Percentiles rank a stretch among this genome's conserved stretches.
These are phyloP conservation scores for Trissolcus basalis DNA, from an alignment of 1,140 invertebrate species.

Conservation along the genomic window DNA sequence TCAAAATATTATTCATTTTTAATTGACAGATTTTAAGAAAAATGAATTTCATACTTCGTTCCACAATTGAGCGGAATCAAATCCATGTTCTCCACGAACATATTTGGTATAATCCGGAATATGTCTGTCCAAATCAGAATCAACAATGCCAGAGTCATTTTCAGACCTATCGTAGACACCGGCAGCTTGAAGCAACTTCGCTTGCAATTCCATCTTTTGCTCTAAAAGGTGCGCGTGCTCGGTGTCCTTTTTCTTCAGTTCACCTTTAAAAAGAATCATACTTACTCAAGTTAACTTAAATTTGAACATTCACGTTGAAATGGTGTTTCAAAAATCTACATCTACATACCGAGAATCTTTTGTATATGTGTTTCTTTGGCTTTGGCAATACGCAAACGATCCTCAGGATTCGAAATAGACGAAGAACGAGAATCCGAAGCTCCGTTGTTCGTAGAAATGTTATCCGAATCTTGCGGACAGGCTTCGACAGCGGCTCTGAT, in stretches of 20 bases:
- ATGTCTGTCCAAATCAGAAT: constrained; percentile 64
- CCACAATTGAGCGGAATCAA: constrained; percentile 69
- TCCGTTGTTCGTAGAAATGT: constrained; percentile 63
- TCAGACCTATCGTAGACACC: constrained; percentile 72
- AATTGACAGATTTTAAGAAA: too few species aligned
- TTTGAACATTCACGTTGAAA: neutral
- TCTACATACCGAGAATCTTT: constrained; percentile 84
- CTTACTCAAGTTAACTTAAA: too few species aligned
- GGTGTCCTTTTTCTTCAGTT: constrained; percentile 89
- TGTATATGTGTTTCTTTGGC: constrained; percentile 84
- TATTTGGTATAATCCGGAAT: constrained; percentile 70
- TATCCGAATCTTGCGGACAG: constrained; percentile 81
- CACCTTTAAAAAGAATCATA: too few species aligned
- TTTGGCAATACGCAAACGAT: constrained; percentile 82
- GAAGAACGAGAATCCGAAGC: constrained; percentile 66
- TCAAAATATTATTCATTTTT: too few species aligned
- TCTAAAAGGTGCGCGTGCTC: constrained; percentile 90
- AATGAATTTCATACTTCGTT: constrained; percentile 65
- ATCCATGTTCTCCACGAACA: constrained; percentile 65
- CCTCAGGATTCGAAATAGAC: constrained; percentile 81
- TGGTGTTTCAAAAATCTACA: too few species aligned
- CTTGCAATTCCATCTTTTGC: constrained; percentile 90
- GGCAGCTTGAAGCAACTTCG: constrained; percentile 84
- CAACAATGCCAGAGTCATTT: constrained; percentile 56
- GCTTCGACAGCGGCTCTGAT: constrained; percentile 84